Evolutionary conservation across 1,140 invertebrate genomes (phyloP).

Genomic region (Diachasma alloeum): DNA sequence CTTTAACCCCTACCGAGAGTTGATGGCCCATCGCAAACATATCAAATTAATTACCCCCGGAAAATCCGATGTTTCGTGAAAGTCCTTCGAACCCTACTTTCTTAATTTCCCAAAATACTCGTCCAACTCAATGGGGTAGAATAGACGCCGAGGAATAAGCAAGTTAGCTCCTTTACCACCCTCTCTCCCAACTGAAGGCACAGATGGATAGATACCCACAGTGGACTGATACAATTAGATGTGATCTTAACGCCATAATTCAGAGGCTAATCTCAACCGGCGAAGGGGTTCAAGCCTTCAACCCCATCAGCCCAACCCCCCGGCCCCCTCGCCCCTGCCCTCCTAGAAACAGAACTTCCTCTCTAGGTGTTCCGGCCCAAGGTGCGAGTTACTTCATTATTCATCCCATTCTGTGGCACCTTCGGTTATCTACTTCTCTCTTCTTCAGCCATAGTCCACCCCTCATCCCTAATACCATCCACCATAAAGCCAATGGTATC

Average conservation of each 20-base stretch:
- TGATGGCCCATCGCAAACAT: background rate
- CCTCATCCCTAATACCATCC: background rate
- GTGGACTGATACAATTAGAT: slow-evolving; percentile 66
- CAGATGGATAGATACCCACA: slow-evolving; percentile 56
- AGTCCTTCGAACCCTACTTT: background rate
- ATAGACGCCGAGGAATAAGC: slow-evolving; percentile 49
- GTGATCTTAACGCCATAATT: slow-evolving; percentile 64
- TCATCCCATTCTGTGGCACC: slow-evolving; percentile 55
- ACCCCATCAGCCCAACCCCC: background rate
- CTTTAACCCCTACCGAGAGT: no score
- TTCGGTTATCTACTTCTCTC: slow-evolving; percentile 42
- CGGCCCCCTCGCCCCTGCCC: slow-evolving; percentile 30
- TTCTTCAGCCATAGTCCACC: background rate
- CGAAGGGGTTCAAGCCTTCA: background rate
- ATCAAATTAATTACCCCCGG: background rate
- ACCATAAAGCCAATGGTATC: slow-evolving; percentile 5
- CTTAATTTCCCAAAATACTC: background rate
- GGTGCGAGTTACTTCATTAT: slow-evolving; percentile 64
- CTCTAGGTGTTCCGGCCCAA: slow-evolving; percentile 52
- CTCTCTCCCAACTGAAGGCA: slow-evolving; percentile 34
- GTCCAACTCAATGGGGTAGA: background rate
- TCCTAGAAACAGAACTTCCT: slow-evolving; percentile 38
- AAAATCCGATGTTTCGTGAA: background rate
- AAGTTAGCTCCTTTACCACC: slow-evolving; percentile 46
- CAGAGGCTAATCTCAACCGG: slow-evolving; percentile 58